Percentiles rank a stretch among this genome's conserved stretches.
These are phyloP conservation scores for Tolmerus cingulatus DNA, from an alignment of 2,888 invertebrate genomes.

Conservation along the genomic window DNA sequence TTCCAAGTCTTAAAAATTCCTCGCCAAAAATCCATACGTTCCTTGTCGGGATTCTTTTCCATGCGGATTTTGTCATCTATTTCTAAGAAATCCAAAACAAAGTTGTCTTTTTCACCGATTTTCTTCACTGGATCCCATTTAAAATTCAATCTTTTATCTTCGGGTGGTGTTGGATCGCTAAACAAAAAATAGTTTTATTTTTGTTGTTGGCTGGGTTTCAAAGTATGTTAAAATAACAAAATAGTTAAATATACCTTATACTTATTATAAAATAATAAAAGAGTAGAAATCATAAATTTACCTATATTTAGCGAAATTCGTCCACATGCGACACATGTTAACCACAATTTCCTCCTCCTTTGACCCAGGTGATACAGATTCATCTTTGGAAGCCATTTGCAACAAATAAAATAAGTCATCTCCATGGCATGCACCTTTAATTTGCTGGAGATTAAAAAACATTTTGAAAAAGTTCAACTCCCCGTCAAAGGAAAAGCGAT, in stretches of 20 bases:
- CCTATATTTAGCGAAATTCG: conserved; percentile 70
- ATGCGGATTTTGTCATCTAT: conserved; percentile 56
- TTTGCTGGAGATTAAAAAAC: conserved; percentile 60
- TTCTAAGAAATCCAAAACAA: conserved; percentile 56
- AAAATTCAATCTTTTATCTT: conserved; percentile 40
- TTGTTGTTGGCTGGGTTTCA: no score
- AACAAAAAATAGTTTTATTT: background rate
- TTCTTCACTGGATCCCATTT: conserved; percentile 55
- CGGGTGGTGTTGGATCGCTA: conserved; percentile 47
- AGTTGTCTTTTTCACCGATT: conserved; percentile 43
- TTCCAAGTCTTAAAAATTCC: conserved; percentile 56
- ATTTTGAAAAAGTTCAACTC: conserved; percentile 66
- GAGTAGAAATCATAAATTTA: conserved; percentile 50
- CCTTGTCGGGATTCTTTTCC: conserved; percentile 57
- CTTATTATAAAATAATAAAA: background rate
- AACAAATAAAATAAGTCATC: conserved; percentile 71
- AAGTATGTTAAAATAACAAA: no score
- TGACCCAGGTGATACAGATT: conserved; percentile 47
- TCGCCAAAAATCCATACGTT: conserved; percentile 60
- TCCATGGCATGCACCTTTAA: conserved; percentile 68
- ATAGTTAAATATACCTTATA: no score
- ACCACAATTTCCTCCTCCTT: conserved; percentile 59
- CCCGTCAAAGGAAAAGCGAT: conserved; percentile 69
- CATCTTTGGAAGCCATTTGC: conserved; percentile 54
- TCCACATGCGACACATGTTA: conserved; percentile 68